Base-by-base conservation (phyloP, 2,888 invertebrate genomes). In the Epistrophe grossulariae region DNA sequence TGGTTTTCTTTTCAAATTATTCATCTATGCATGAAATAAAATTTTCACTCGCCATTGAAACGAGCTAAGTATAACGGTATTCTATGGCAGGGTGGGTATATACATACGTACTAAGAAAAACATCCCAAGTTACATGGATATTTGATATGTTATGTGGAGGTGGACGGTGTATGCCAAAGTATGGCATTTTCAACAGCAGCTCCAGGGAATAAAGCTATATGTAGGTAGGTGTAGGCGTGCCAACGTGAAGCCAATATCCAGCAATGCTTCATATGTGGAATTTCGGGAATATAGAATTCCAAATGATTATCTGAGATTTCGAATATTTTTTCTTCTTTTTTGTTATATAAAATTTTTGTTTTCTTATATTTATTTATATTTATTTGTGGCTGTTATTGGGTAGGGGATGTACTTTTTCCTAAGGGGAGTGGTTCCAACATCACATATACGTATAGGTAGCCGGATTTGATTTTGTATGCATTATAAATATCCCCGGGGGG, bases 11-110 rank as follows among this genome's bases (percentile, higher is more conserved):
- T 76, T 76, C 71, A 87, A 76, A 76, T 83, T 83, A 87, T 83
- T 83, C 87, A 82, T 87, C 74, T 87, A 82, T 87, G 85, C 82
- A 87, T 87, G 83, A 79, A 83, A 83, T 76, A 83, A 71, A 74
- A 79, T 83, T 83, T 79, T 76, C 68, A 79, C 78, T 84, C 57
- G 60, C 80, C 80, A 77, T 73, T 50, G 71, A 43, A 66, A 80
- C 45, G 71, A 66, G n/a, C 43, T 79, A 40, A 70, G 60, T 24
- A n/a, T n/a, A 66, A n/a, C 7, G 8, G 8, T 45, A 31, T 45
- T 64, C n/a, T 11, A 43, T 43, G 24, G 24, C 1, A 24, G 24
- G 24, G 7, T 31, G 5, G 31, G 31, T 31, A 5, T 2, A 2
- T 45, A n/a, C n/a, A n/a, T 62, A 19, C 1, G 13, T 28, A 0